Conservation (phyloP, 2,113 vertebrate species). For the Stegostoma tigrinum region DNA sequence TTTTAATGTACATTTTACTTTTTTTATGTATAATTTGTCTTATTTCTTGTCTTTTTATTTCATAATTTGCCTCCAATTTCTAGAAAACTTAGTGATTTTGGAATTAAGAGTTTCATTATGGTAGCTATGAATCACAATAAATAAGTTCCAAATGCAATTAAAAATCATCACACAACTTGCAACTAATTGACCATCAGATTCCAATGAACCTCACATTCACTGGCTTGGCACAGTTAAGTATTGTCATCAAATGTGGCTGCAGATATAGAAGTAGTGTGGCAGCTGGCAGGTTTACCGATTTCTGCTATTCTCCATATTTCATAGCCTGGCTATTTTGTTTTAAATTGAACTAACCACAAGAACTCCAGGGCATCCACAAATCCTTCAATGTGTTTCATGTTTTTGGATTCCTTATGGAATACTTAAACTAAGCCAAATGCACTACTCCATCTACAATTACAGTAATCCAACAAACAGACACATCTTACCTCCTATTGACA, state of each 20-base stretch:
- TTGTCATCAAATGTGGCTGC: background rate
- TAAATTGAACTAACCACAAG: background rate
- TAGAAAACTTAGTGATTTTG: background rate
- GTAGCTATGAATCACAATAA: background rate
- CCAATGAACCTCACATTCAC: background rate
- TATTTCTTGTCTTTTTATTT: background rate
- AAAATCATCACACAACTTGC: background rate
- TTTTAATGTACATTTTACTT: background rate
- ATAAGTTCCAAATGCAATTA: background rate
- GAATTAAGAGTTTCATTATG: background rate
- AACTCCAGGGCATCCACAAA: background rate
- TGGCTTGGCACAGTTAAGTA: background rate
- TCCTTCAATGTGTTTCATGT: conserved; percentile 2
- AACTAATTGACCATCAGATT: background rate
- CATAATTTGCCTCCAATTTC: background rate
- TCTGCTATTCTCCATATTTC: background rate
- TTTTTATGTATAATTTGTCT: background rate
- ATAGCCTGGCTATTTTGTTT: conserved; percentile 10
- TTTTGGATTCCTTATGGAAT: background rate
- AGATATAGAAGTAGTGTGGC: background rate
- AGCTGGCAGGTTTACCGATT: background rate
- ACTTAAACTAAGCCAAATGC: background rate
- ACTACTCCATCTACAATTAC: background rate
- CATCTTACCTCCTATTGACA: background rate
- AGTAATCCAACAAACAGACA: background rate